These are phyloP conservation scores for Rhodinocichla rosea DNA, from an alignment of 2,113 vertebrate genomes.

Conservation along the genomic window DNA sequence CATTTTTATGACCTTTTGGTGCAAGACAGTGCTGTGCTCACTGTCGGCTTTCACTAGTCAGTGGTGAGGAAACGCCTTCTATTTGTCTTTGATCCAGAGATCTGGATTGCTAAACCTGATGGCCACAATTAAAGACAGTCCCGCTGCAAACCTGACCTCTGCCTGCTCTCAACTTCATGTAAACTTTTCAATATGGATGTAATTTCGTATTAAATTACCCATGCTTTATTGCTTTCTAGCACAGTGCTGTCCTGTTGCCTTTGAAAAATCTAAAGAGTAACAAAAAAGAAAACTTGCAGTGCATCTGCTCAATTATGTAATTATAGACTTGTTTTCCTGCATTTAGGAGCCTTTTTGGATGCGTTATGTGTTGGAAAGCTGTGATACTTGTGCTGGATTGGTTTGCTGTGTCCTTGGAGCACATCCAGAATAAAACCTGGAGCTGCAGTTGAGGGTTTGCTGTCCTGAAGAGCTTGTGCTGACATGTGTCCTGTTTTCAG, in stretches of 20 bases:
- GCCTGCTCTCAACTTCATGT: constrained; percentile 83
- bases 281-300: constrained; percentile 77
- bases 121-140: constrained; percentile 82
- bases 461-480: neutral
- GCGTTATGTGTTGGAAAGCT: constrained; percentile 27
- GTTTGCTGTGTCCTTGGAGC: neutral
- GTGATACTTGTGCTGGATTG: neutral
- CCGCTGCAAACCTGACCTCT: constrained; percentile 81
- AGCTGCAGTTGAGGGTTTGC: neutral
- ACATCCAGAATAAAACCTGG: neutral
- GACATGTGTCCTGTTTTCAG: neutral
- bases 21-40: constrained; percentile 64
- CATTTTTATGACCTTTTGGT: constrained; percentile 71
- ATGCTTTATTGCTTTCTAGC: constrained; percentile 90
- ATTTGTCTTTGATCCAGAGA: constrained; percentile 80
- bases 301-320: constrained; percentile 77
- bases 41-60: constrained; percentile 72
- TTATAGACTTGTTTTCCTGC: constrained; percentile 76
- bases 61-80: constrained; percentile 68
- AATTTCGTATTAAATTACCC: constrained; percentile 93
- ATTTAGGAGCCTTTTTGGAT: constrained; percentile 67
- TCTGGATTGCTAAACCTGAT: constrained; percentile 77
- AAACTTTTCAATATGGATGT: constrained; percentile 95
- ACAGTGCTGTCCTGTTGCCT: constrained; percentile 74
- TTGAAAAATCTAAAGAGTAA: constrained; percentile 75